These are phyloP conservation scores for Epizoanthus fatuus DNA, from an alignment of 92 coral and sea anemone species.

Conservation along the genomic window DNA sequence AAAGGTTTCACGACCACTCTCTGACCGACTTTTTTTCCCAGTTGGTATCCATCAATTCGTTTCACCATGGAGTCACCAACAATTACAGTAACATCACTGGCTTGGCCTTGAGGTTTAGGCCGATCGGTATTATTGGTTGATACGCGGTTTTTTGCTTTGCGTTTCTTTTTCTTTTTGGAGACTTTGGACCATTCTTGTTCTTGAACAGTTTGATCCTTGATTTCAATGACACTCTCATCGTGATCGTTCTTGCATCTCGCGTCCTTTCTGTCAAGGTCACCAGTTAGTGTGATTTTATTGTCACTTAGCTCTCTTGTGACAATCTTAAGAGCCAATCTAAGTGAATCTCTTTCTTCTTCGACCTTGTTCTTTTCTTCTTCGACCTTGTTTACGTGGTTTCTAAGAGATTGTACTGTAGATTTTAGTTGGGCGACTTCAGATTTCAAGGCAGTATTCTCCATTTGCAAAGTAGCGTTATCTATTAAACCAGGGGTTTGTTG, in stretches of 20 bases:
- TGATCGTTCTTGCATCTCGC: too few relatives aligned
- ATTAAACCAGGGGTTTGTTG: neutral
- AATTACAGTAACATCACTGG: neutral
- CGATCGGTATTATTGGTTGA: too few relatives aligned
- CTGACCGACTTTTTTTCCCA: slow-evolving; percentile 17
- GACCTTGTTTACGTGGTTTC: slow-evolving; percentile 24
- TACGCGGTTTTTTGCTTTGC: neutral
- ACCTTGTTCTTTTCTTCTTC: neutral
- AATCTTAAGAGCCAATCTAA: slow-evolving; percentile 34
- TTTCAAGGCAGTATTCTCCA: slow-evolving; percentile 22
- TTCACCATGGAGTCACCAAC: too few relatives aligned
- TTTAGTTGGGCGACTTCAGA: slow-evolving; percentile 9
- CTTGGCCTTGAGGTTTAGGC: neutral
- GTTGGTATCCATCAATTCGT: neutral
- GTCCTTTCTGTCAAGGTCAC: too few relatives aligned
- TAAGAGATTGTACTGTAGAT: slow-evolving; percentile 17
- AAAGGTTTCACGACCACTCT: neutral
- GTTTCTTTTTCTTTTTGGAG: neutral
- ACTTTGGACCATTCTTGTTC: slow-evolving; percentile 6
- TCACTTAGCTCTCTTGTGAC: neutral
- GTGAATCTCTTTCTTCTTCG: slow-evolving; percentile 33
- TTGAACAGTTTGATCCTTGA: slow-evolving; percentile 14
- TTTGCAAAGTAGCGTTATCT: slow-evolving; percentile 8
- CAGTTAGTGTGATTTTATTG: too few relatives aligned
- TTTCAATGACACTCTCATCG: too few relatives aligned